Evolutionary conservation across 2,888 invertebrate species (phyloP).

Genomic region (Prosapia bicincta): DNA sequence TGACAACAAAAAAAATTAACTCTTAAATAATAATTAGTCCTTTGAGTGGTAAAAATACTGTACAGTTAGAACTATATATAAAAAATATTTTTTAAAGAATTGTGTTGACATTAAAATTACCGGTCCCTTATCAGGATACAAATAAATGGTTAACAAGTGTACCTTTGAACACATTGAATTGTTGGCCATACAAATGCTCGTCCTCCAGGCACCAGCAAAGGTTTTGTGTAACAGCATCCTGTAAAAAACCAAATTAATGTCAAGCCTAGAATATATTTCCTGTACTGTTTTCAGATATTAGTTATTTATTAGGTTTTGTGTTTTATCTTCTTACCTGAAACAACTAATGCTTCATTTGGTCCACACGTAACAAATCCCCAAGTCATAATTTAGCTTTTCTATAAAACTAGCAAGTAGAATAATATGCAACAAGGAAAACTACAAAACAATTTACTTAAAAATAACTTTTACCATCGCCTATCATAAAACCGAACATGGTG

Average conservation of each 20-base stretch:
- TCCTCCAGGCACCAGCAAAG: conserved; percentile 91
- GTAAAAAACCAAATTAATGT: conserved; percentile 41
- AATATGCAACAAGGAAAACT: not conserved
- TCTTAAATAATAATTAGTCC: too few species aligned
- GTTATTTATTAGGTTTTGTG: not conserved
- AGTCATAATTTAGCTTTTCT: conserved; percentile 51
- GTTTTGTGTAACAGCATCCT: conserved; percentile 96
- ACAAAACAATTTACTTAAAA: not conserved
- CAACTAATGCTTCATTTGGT: conserved; percentile 90
- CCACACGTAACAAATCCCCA: conserved; percentile 95
- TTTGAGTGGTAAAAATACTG: too few species aligned
- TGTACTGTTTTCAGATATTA: too few species aligned
- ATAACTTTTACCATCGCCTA: not conserved
- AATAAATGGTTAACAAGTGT: conserved; percentile 34
- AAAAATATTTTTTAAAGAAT: too few species aligned
- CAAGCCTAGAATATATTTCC: not conserved
- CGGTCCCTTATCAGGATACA: not conserved
- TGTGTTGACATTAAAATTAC: not conserved
- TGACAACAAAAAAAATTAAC: too few species aligned
- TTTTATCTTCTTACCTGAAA: conserved; percentile 67
- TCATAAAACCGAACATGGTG: not conserved
- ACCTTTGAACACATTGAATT: conserved; percentile 80
- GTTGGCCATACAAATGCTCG: conserved; percentile 97
- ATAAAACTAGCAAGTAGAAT: not conserved
- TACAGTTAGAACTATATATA: too few species aligned